These are phyloP conservation scores for Mongoloraphidia duomilia DNA, from an alignment of 2,888 invertebrate species.

Conservation along the genomic window DNA sequence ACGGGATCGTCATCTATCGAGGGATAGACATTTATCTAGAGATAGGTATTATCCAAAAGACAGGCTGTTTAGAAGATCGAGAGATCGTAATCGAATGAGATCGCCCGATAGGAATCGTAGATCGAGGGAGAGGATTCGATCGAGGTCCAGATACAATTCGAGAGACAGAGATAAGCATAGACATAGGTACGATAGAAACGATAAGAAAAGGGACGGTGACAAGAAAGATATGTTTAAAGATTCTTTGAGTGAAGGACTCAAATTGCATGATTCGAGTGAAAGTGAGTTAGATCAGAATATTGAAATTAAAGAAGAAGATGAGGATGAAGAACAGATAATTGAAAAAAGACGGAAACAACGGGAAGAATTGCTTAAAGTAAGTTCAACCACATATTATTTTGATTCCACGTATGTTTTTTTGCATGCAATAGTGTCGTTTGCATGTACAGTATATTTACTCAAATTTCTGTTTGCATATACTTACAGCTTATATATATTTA, in stretches of 20 bases:
- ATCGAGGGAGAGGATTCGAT: conserved; percentile 24
- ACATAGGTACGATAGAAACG: conserved; percentile 15
- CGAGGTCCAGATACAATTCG: conserved; percentile 21
- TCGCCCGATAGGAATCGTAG: conserved; percentile 15
- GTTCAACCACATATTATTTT: too few relatives aligned
- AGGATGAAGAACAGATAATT: conserved; percentile 88
- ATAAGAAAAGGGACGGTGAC: conserved; percentile 22
- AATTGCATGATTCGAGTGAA: conserved; percentile 51
- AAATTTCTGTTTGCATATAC: too few relatives aligned
- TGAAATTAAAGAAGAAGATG: conserved; percentile 68
- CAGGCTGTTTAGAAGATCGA: conserved; percentile 19
- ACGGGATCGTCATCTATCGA: too few relatives aligned
- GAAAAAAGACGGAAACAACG: conserved; percentile 74
- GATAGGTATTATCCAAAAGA: too few relatives aligned
- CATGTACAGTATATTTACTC: too few relatives aligned
- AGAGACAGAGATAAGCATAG: conserved; percentile 15
- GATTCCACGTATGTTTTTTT: too few relatives aligned
- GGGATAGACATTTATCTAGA: too few relatives aligned
- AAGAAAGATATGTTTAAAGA: conserved; percentile 48
- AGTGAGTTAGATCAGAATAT: conserved; percentile 61
- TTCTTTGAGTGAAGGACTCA: conserved; percentile 67
- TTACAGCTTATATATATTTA: too few relatives aligned
- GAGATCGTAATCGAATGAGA: conserved; percentile 15
- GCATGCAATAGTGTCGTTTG: too few relatives aligned
- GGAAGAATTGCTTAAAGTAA: conserved; percentile 73